Percentiles rank a stretch among this genome's conserved stretches.
phyloP scores from a whole-genome alignment of 2,113 vertebrate genomes.

The Panthera leo region DNA sequence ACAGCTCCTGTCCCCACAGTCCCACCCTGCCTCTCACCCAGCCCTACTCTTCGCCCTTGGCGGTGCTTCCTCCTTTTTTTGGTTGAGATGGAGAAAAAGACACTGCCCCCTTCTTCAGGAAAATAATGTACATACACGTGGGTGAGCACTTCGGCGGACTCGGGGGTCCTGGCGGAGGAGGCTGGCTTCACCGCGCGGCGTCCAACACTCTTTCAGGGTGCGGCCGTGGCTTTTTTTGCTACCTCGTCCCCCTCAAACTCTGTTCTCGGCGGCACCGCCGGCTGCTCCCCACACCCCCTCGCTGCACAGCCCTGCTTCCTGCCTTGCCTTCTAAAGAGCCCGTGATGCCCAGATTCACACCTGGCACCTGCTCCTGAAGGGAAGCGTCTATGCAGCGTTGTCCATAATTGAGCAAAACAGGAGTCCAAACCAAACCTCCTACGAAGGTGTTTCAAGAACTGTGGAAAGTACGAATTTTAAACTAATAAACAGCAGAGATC shows the following conservation, averaged over 20 bases:
- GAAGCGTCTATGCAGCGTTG: not conserved
- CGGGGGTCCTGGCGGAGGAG: not conserved
- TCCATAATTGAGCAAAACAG: not conserved
- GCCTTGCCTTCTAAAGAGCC: not conserved
- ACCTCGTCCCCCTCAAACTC: not conserved
- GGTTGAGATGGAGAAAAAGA: not conserved
- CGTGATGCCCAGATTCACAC: not conserved
- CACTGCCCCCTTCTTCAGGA: not conserved
- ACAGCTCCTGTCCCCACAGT: too few relatives aligned
- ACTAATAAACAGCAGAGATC: not conserved
- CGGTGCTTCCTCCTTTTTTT: not conserved
- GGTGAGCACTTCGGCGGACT: rapidly evolving
- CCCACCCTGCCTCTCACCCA: too few relatives aligned
- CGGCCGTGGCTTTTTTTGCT: too few relatives aligned
- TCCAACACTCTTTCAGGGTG: not conserved
- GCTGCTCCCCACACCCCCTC: not conserved
- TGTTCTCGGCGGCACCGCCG: not conserved
- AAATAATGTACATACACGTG: rapidly evolving
- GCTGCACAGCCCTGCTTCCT: not conserved
- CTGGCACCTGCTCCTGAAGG: not conserved
- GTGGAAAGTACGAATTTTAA: not conserved
- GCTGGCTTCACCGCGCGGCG: not conserved
- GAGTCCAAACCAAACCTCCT: not conserved
- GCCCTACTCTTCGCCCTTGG: too few relatives aligned
- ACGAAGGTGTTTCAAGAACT: not conserved